Conservation (phyloP, 2,888 invertebrate genomes). For the Dione juno region DNA sequence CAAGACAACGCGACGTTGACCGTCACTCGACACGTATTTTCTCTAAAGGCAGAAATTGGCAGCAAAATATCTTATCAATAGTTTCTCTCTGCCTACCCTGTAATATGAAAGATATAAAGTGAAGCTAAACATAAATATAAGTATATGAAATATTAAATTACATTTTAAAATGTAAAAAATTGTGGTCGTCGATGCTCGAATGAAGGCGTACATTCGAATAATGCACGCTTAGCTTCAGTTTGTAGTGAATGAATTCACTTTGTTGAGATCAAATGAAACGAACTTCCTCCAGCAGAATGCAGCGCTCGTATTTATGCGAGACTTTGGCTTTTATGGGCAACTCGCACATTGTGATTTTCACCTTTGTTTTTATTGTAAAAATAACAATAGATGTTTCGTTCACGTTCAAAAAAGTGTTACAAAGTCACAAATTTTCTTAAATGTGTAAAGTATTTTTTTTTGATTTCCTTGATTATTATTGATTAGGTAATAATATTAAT, state of each 20-base stretch:
- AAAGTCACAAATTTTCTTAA: too few relatives aligned
- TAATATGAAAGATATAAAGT: too few relatives aligned
- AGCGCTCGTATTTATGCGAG: conserved; percentile 23
- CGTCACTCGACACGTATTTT: too few relatives aligned
- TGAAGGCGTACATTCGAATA: conserved; percentile 6
- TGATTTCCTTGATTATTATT: too few relatives aligned
- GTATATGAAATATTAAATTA: neutral
- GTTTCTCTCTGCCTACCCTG: too few relatives aligned
- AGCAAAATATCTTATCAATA: too few relatives aligned
- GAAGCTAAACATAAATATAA: too few relatives aligned
- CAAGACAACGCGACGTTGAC: too few relatives aligned
- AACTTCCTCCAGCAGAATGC: conserved; percentile 26
- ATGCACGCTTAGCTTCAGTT: conserved; percentile 21
- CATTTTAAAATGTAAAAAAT: neutral
- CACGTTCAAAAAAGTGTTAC: neutral
- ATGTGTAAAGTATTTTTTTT: too few relatives aligned
- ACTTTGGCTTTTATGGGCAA: conserved; percentile 18
- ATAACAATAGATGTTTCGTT: conserved; percentile 14
- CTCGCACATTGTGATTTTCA: conserved; percentile 12
- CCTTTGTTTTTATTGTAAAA: conserved; percentile 21
- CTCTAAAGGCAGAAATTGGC: too few relatives aligned
- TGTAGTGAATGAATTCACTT: conserved; percentile 25
- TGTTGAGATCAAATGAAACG: conserved; percentile 27
- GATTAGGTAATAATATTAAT: too few relatives aligned
- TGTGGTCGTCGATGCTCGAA: neutral